These are phyloP conservation scores for Agelas oroides DNA, from an alignment of 37 sponge, comb jelly and placozoan genomes.

Conservation along the genomic window DNA sequence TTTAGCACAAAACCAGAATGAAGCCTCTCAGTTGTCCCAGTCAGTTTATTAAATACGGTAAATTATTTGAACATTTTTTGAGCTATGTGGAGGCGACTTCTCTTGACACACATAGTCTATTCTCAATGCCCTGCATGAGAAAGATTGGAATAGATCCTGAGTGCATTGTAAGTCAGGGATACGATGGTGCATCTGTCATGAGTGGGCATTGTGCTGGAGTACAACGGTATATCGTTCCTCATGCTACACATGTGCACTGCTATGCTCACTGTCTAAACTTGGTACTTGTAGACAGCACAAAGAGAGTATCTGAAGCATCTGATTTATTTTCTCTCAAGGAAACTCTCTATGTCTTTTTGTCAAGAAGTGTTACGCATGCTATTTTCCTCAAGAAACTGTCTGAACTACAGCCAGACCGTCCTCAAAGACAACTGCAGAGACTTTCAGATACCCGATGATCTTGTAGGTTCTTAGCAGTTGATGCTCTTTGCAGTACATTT, in stretches of 20 bases:
- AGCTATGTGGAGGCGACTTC: constrained; percentile 54
- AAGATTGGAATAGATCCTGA: constrained; percentile 31
- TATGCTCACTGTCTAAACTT: constrained; percentile 73
- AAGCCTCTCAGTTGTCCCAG: too few species aligned
- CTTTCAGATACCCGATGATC: too few species aligned
- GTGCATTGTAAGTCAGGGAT: constrained; percentile 65
- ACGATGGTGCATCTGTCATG: constrained; percentile 83
- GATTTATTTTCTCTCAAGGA: constrained; percentile 62
- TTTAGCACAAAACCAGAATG: too few species aligned
- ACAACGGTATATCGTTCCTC: constrained; percentile 76
- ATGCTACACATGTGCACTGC: constrained; percentile 70
- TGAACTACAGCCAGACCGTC: too few species aligned
- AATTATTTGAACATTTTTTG: constrained; percentile 60
- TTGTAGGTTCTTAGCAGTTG: too few species aligned
- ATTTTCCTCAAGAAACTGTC: constrained; percentile 59
- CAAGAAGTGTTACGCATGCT: constrained; percentile 51
- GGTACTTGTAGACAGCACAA: constrained; percentile 69
- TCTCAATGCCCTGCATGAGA: constrained; percentile 48
- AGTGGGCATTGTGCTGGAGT: too few species aligned
- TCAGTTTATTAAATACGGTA: too few species aligned
- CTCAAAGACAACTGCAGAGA: too few species aligned
- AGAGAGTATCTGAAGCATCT: constrained; percentile 53
- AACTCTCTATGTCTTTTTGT: constrained; percentile 62
- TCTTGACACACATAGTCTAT: constrained; percentile 59
- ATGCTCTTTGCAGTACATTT: too few species aligned